A percentile compares a stretch with the other conserved stretches of the same genome.
Evolutionary conservation across 2,797 vertebrate species (phyloP).

Genomic region (Periophthalmus magnuspinnatus): DNA sequence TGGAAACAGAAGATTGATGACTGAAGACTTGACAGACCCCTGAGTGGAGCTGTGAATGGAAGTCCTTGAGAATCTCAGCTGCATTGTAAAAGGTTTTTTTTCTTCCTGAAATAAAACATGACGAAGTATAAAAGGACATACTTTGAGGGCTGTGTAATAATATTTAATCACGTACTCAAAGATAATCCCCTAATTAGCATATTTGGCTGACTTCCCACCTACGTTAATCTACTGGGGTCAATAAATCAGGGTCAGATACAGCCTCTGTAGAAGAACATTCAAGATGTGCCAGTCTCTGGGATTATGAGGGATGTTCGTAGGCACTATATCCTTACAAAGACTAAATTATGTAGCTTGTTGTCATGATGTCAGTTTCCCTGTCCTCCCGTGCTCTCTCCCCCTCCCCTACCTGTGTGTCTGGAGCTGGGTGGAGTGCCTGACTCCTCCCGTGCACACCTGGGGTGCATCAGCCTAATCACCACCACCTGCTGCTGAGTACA

Average conservation of each 20-base stretch:
- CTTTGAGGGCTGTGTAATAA: conserved; percentile 7
- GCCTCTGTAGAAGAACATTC: conserved; percentile 37
- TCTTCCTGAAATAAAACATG: conserved; percentile 24
- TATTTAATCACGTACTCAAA: conserved; percentile 14
- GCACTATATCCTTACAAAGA: conserved; percentile 13
- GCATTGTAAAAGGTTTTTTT: conserved; percentile 31
- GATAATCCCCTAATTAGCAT: conserved; percentile 11
- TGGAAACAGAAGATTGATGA: conserved; percentile 19
- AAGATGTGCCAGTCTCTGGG: conserved; percentile 36
- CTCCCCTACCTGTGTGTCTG: no score
- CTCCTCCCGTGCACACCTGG: no score
- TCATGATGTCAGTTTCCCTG: no score
- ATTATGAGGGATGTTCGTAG: conserved; percentile 51
- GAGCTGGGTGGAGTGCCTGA: no score
- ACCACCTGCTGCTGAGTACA: no score
- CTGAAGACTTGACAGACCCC: conserved; percentile 29
- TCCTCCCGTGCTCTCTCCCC: no score
- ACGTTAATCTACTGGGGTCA: conserved; percentile 44
- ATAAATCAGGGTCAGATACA: conserved; percentile 43
- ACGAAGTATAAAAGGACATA: conserved; percentile 11
- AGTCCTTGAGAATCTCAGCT: conserved; percentile 33
- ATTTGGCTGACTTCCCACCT: conserved; percentile 28
- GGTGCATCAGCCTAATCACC: no score
- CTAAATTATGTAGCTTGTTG: conserved; percentile 1
- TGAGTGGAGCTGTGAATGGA: conserved; percentile 16